Base-by-base conservation (phyloP, 1,140 invertebrate species). In the Drosophila nigromelanica region DNA sequence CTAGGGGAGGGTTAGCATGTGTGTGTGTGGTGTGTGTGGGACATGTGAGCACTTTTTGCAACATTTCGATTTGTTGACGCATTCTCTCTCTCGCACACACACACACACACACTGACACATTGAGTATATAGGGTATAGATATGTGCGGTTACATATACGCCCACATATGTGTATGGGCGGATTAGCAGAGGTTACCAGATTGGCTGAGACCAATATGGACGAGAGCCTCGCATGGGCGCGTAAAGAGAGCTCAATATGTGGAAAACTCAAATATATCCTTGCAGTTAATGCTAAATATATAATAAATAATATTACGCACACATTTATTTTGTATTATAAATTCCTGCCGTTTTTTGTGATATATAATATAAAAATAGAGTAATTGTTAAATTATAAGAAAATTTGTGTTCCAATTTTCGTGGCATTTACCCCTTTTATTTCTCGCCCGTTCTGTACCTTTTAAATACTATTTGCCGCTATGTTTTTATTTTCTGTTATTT, bases 51-150 rank as follows among this genome's bases (percentile, higher is more conserved):
- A 72, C 78, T 89, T 89, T 87, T 87, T 87, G 83, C 83, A 87
- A 87, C 83, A 87, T 87, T 87, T 89, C 83, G 83, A 87, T 87
- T 87, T 89, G 83, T 89, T 80, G 76, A 66, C 78, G 58, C 63
- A 81, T 69, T 30, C 77, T 68, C 77, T 58, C 63, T 47, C 67
- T 55, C 80, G 54, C 69, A 78, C 68, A 64, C n/a, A n/a, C n/a
- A 73, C 47, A 60, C 56, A 58, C 18, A 30, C 59, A 48, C 56
- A 76, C 27, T 6, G 27, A 27, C 60, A 73, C 59, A 55, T 14
- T 60, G 40, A 51, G 73, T 73, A 66, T 64, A 61, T 60, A 76
- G 58, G 21, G 54, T 50, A 54, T 58, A 35, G 35, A 43, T 56
- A 56, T 43, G 52, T 78, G 72, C 69, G 59, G 45, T 62, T 80